Conservation (phyloP, 2,888 invertebrate genomes). For the Zhuqinia jingwanae region DNA sequence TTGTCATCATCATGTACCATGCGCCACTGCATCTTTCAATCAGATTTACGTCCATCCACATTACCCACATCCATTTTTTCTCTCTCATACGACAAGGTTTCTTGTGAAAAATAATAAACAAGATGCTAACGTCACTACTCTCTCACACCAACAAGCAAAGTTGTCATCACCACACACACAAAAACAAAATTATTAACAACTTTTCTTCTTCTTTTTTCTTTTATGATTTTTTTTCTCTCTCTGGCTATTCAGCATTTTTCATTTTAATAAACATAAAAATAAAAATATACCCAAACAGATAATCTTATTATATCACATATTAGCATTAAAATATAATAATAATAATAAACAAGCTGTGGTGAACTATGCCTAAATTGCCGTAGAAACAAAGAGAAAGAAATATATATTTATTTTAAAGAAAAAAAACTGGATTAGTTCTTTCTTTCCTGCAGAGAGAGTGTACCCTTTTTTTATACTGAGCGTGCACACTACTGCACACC, state of each 20-base stretch:
- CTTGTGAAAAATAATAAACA: too few relatives aligned
- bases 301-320: not conserved
- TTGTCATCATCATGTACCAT: slow-evolving; percentile 43
- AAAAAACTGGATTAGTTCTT: slow-evolving; percentile 11
- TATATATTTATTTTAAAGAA: slow-evolving; percentile 14
- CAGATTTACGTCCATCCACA: slow-evolving; percentile 35
- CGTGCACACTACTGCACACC: too few relatives aligned
- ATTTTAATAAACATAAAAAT: too few relatives aligned
- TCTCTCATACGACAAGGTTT: not conserved
- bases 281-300: too few relatives aligned
- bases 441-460: not conserved
- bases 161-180: not conserved
- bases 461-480: not conserved
- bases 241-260: too few relatives aligned
- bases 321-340: slow-evolving; percentile 29
- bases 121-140: too few relatives aligned
- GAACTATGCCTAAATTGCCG: slow-evolving; percentile 55
- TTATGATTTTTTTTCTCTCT: too few relatives aligned
- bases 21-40: slow-evolving; percentile 39
- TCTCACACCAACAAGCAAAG: too few relatives aligned
- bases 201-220: too few relatives aligned
- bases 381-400: slow-evolving; percentile 24
- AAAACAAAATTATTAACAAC: too few relatives aligned
- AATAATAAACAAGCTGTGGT: slow-evolving; percentile 18
- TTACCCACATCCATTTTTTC: not conserved